Conservation (phyloP, 2,797 vertebrate species). For the Hoplostethus mediterraneus region DNA sequence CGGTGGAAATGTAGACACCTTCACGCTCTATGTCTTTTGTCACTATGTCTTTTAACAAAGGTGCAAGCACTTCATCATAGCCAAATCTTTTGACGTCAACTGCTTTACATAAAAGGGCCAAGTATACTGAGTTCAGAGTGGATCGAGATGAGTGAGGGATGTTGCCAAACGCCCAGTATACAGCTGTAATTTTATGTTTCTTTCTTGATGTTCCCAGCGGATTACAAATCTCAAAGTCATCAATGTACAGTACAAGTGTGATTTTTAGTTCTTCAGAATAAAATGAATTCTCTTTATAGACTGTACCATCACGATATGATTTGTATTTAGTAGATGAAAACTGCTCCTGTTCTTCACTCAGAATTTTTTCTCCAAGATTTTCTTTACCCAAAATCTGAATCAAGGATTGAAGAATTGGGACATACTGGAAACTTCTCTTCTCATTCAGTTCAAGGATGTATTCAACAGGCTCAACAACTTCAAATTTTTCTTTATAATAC, state of each 20-base stretch:
- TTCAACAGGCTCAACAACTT: slow-evolving; percentile 33
- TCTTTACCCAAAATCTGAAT: slow-evolving; percentile 1
- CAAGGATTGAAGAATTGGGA: slow-evolving; percentile 31
- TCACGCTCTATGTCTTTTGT: slow-evolving; percentile 17
- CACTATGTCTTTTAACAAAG: slow-evolving; percentile 31
- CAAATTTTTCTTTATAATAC: slow-evolving; percentile 27
- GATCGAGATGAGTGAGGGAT: slow-evolving; percentile 13
- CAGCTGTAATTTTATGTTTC: slow-evolving; percentile 44
- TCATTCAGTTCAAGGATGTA: slow-evolving; percentile 24
- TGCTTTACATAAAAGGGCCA: slow-evolving; percentile 41
- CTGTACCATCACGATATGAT: slow-evolving; percentile 27
- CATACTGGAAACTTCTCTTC: slow-evolving; percentile 28
- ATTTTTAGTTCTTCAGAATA: background rate
- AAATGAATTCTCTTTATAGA: slow-evolving; percentile 27
- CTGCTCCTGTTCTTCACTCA: too few species aligned
- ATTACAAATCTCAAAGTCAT: slow-evolving; percentile 34
- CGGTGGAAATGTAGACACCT: slow-evolving; percentile 28
- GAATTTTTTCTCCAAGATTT: too few species aligned
- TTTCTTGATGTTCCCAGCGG: slow-evolving; percentile 46
- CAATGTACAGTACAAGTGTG: background rate
- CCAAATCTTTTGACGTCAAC: slow-evolving; percentile 38
- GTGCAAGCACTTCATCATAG: slow-evolving; percentile 18
- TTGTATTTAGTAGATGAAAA: background rate
- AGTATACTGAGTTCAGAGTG: slow-evolving; percentile 32
- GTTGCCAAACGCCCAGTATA: slow-evolving; percentile 44